These are phyloP conservation scores for Hartigia nigra DNA, from an alignment of 2,888 invertebrate species.

Conservation along the genomic window DNA sequence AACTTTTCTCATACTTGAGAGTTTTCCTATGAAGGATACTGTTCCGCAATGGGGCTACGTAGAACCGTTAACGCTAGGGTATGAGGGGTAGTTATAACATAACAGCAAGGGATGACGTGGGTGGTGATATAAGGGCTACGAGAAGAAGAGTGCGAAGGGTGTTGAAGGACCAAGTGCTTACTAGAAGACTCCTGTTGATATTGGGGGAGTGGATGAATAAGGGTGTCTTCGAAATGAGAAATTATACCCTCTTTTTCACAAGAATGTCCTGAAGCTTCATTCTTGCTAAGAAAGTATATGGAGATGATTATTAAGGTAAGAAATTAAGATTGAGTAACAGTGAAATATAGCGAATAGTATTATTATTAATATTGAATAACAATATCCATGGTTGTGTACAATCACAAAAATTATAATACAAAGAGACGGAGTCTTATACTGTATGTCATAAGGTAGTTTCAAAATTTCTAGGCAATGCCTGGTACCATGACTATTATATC, in stretches of 20 bases:
- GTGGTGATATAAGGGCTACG: background rate
- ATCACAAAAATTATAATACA: background rate
- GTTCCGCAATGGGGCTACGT: constrained; percentile 13
- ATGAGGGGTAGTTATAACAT: constrained; percentile 28
- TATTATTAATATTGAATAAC: background rate
- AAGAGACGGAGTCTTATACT: background rate
- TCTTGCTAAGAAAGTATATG: background rate
- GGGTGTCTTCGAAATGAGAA: background rate
- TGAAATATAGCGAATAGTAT: background rate
- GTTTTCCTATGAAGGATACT: constrained; percentile 43
- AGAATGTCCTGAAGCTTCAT: background rate
- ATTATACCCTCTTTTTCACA: constrained; percentile 9
- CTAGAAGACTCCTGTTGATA: constrained; percentile 33
- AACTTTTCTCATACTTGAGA: constrained; percentile 61
- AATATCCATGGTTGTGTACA: background rate
- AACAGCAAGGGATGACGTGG: constrained; percentile 26
- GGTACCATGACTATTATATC: background rate
- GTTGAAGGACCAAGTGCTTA: constrained; percentile 22
- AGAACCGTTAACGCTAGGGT: constrained; percentile 16
- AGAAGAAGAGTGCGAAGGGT: background rate
- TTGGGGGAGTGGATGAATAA: constrained; percentile 20
- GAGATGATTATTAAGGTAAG: background rate
- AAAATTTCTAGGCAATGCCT: background rate
- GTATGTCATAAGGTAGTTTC: background rate
- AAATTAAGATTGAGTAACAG: background rate